Base-by-base conservation (phyloP, 2,797 vertebrate genomes). In the Amblyopsis hoosieri region DNA sequence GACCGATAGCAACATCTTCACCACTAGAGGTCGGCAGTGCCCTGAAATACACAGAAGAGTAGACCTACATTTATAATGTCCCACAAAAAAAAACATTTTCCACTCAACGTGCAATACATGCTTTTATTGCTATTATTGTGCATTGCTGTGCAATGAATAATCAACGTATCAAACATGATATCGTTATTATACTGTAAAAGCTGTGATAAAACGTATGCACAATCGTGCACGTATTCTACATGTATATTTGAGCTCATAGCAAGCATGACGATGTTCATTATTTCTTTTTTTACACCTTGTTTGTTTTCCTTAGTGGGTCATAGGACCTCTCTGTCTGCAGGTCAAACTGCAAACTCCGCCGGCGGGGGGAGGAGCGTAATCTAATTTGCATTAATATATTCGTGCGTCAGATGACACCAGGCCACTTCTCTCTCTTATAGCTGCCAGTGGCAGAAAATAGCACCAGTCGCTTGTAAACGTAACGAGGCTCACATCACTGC, bases 401-500 rank as follows among this genome's bases (percentile, higher is more conserved):
- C 77, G 1, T 58, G 89, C 93, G 93, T 94, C 91, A 90, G 74
- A 58, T 92, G 90, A 92, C 92, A 95, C 91, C 92, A 89, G 10
- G 2, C 2, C 4, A 46, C 67, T 13, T 75, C 72, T 57, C 76
- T 62, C 90, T 89, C 85, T 93, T 91, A 95, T 87, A 78, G 61
- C 53, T 0, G 31, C 60, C 78, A 56, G 85, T 75, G 86, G 87
- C 93, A 89, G 90, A 94, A 64, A 94, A 94, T 94, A 95, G 93
- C 84, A 85, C 64, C 91, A 93, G 71, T 89, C 83, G 84, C 85
- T 78, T 12, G 87, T 73, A 55, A 69, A 77, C 67, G 17, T 61
- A 50, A 81, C 83, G 80, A 80, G 80, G 79, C 80, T 75, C 50
- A 48, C 0, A 2, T 33, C 31, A 85, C 88, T 48, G 81, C 87